Percentiles rank a stretch among this genome's conserved stretches.
Evolutionary conservation across 2,888 invertebrate genomes (phyloP).

Genomic region (Caenorhabditis sp.): DNA sequence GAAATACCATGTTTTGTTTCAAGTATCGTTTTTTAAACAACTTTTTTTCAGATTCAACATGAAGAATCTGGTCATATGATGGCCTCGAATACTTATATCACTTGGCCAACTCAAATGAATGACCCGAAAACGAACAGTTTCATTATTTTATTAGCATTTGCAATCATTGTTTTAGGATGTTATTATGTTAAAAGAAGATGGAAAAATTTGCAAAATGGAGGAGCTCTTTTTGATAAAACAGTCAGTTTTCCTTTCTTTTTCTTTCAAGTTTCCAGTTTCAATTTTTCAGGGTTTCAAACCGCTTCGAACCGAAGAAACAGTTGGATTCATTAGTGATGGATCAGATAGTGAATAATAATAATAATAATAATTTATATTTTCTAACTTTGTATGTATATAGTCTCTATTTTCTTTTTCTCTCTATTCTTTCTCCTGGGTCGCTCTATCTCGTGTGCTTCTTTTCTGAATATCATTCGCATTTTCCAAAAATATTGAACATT

Average conservation of each 20-base stretch:
- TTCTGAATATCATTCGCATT: neutral
- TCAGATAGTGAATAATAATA: slow-evolving; percentile 47
- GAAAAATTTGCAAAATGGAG: slow-evolving; percentile 29
- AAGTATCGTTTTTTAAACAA: neutral
- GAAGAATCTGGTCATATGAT: slow-evolving; percentile 15
- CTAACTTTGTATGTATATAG: slow-evolving; percentile 18
- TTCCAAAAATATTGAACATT: neutral
- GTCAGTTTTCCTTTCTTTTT: slow-evolving; percentile 17
- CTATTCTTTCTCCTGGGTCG: neutral
- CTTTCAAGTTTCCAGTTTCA: no score
- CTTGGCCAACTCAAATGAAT: slow-evolving; percentile 13
- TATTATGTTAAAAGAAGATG: slow-evolving; percentile 30
- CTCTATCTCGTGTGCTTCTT: neutral
- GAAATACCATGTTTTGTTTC: neutral
- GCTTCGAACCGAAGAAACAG: slow-evolving; percentile 56
- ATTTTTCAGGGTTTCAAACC: slow-evolving; percentile 66
- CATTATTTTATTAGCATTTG: slow-evolving; percentile 17
- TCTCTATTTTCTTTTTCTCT: neutral
- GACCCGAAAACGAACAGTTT: slow-evolving; percentile 23
- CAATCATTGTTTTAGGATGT: slow-evolving; percentile 18
- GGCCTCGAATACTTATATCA: slow-evolving; percentile 1
- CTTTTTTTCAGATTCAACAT: slow-evolving; percentile 40
- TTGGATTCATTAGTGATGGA: slow-evolving; percentile 48
- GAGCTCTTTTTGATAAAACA: slow-evolving; percentile 26
- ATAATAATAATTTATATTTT: neutral